phyloP scores from a whole-genome alignment of 2,113 vertebrate genomes.

The Potamarius usumacintae region DNA sequence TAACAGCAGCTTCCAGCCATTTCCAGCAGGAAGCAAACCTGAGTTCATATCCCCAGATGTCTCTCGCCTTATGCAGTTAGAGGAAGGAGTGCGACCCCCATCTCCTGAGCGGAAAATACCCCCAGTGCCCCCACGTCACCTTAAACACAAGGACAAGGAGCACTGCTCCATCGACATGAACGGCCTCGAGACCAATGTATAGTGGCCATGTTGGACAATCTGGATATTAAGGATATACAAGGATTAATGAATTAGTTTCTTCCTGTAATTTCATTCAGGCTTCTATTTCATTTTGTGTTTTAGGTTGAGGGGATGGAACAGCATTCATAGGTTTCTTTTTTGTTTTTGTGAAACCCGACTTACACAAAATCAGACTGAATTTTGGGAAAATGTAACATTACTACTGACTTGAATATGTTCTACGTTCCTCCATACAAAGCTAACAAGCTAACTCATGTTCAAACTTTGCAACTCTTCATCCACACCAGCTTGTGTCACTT shows the following conservation, averaged over 20 bases:
- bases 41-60: slow-evolving; percentile 73
- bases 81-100: slow-evolving; percentile 74
- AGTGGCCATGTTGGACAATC: slow-evolving; percentile 34
- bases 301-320: background rate
- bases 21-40: slow-evolving; percentile 73
- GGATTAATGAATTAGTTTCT: background rate
- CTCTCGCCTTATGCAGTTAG: slow-evolving; percentile 80
- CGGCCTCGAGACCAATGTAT: slow-evolving; percentile 87
- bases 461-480: background rate
- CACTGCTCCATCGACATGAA: slow-evolving; percentile 92
- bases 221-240: background rate
- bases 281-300: background rate
- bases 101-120: slow-evolving; percentile 71
- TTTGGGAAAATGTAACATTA: background rate
- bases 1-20: slow-evolving; percentile 77
- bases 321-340: background rate
- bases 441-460: background rate
- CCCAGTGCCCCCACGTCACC: slow-evolving; percentile 70
- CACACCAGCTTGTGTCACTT: background rate
- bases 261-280: background rate
- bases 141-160: slow-evolving; percentile 76
- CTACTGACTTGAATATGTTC: background rate
- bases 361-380: background rate
- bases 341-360: background rate
- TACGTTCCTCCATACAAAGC: background rate